Evolutionary conservation across 37 sponge, comb jelly and placozoan species (phyloP).

Genomic region (Theonella swinhoei): DNA sequence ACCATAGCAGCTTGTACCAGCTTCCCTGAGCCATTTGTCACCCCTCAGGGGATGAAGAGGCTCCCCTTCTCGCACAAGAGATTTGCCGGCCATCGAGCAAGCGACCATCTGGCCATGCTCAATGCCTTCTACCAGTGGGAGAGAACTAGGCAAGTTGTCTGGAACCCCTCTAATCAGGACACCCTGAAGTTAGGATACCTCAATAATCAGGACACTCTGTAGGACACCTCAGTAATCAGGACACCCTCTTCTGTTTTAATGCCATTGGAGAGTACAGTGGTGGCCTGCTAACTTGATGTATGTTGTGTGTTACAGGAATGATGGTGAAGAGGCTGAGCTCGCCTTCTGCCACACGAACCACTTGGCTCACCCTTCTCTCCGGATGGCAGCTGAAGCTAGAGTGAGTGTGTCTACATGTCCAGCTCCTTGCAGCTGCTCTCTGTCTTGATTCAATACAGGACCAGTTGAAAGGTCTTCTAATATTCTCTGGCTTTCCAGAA

Average conservation of each 20-base stretch:
- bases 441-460: conserved; percentile 19
- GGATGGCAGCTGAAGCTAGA: conserved; percentile 74
- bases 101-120: conserved; percentile 89
- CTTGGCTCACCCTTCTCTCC: conserved; percentile 32
- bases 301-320: conserved; percentile 17
- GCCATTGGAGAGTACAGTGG: too few species aligned
- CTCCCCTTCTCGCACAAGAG: conserved; percentile 74
- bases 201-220: too few species aligned
- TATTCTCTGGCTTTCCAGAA: conserved; percentile 70
- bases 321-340: conserved; percentile 45
- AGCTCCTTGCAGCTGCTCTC: not conserved
- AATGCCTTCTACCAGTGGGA: conserved; percentile 82
- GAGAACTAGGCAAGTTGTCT: conserved; percentile 32
- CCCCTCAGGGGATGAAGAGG: conserved; percentile 52
- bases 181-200: too few species aligned
- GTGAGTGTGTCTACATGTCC: conserved; percentile 1
- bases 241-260: not conserved
- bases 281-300: not conserved
- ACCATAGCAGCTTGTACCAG: conserved; percentile 77
- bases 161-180: too few species aligned
- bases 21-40: conserved; percentile 82
- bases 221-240: too few species aligned
- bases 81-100: conserved; percentile 69
- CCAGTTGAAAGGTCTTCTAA: conserved; percentile 58
- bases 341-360: conserved; percentile 50